Evolutionary conservation across 2,888 invertebrate species (phyloP).

Genomic region (Hirtodrosophila cameraria): DNA sequence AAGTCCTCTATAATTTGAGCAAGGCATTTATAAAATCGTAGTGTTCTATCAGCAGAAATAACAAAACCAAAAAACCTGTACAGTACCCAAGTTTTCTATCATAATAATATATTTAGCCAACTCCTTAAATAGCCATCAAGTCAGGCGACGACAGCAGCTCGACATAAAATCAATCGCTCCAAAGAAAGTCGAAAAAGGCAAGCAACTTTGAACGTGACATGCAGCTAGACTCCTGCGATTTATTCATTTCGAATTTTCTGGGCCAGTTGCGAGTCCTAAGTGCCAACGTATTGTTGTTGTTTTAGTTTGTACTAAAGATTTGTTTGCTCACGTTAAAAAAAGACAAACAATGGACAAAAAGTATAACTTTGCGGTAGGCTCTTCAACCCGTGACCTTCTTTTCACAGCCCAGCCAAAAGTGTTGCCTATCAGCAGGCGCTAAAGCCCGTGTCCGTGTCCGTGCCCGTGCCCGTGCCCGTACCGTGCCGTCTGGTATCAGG

Average conservation of each 20-base stretch:
- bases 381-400: conserved; percentile 64
- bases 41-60: too few species aligned
- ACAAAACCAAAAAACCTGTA: too few species aligned
- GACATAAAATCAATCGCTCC: conserved; percentile 60
- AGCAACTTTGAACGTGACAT: conserved; percentile 25
- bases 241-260: conserved; percentile 73
- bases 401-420: conserved; percentile 43
- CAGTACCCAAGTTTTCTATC: too few species aligned
- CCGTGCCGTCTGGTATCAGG: conserved; percentile 21
- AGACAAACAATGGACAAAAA: conserved; percentile 55
- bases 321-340: conserved; percentile 57
- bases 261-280: conserved; percentile 50
- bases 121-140: neutral
- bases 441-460: conserved; percentile 4
- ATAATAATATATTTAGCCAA: neutral
- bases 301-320: too few species aligned
- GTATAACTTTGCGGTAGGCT: conserved; percentile 69
- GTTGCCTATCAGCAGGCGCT: conserved; percentile 50
- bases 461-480: neutral
- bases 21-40: too few species aligned
- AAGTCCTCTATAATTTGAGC: too few species aligned
- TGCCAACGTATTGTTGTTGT: conserved; percentile 20
- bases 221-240: conserved; percentile 26
- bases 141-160: conserved; percentile 7
- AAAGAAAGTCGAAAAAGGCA: conserved; percentile 4